A percentile compares a stretch with the other conserved stretches of the same genome.
Evolutionary conservation across 2,888 invertebrate species (phyloP).

Genomic region (Microctonus brassicae): DNA sequence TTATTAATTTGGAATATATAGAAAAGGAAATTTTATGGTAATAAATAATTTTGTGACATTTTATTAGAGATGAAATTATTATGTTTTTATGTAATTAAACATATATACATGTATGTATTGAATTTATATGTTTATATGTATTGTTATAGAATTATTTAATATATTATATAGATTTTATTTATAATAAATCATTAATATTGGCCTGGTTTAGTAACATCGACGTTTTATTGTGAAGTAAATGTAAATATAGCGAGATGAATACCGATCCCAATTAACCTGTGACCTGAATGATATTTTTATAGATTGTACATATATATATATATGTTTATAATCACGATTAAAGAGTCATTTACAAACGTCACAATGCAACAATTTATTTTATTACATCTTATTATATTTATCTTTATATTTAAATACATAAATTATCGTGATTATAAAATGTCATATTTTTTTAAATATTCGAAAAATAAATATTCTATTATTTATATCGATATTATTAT

Average conservation of each 20-base stretch:
- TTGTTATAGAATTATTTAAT: neutral
- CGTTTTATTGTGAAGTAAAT: too few relatives aligned
- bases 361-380: neutral
- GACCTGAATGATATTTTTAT: conserved; percentile 28
- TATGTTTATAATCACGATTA: conserved; percentile 13
- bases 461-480: too few relatives aligned
- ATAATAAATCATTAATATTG: conserved; percentile 24
- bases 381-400: neutral
- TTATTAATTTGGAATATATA: conserved; percentile 6
- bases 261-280: conserved; percentile 37
- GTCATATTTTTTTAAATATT: too few relatives aligned
- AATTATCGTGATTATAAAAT: too few relatives aligned
- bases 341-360: neutral
- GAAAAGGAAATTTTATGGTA: too few relatives aligned
- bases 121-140: neutral
- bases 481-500: too few relatives aligned
- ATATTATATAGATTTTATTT: neutral
- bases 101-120: neutral
- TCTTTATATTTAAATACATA: neutral
- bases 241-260: conserved; percentile 8
- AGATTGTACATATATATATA: conserved; percentile 19
- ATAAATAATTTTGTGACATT: too few relatives aligned
- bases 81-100: too few relatives aligned
- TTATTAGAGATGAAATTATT: too few relatives aligned
- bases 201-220: conserved; percentile 23